Evolutionary conservation across 2,113 vertebrate species (phyloP), one percentile per base, ranked within the genome.

Genomic region (Podarcis cretensis): DNA sequence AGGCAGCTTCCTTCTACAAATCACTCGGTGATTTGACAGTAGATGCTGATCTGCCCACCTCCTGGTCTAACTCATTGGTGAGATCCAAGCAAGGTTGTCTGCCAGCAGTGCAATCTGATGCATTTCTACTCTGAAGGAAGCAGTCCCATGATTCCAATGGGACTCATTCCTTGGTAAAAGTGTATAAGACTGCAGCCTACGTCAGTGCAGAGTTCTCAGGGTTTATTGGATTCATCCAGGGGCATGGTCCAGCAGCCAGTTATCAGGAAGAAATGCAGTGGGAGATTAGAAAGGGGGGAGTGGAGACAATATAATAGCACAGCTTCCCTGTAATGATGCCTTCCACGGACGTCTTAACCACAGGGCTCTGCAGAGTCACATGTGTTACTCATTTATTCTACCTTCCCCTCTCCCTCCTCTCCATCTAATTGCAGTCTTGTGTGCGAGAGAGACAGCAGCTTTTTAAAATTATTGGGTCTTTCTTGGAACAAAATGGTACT

Each of bases 361-460:
- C 69, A 93, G 90, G 85, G 65, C 87, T 91, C 91, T 91, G 23
- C 88, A 6, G 84, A 91, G 66, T 85, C 32, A 12, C 43, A 7
- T 5, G 5, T 87, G 86, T 81, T 89, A 88, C 59, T 89, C 75
- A 89, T 5, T 83, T 75, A 92, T 74, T 68, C 68, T 91, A 48
- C 73, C 76, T 91, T 85, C 76, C 85, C 83, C 80, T 85, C 74
- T 86, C 88, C 4, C 80, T 77, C 85, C 85, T 40, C 90, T 92
- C 92, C n/a, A n/a, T 87, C 66, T 95, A 88, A 90, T 37, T 94
- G 93, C 92, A 75, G 79, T 35, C 90, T 87, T 57, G 75, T 77
- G 37, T 74, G 40, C 37, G 16, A 23, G 71, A 78, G 57, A 32
- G 7, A 54, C 48, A 91, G 43, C 89, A 94, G 81, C 89, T 93